phyloP scores from a whole-genome alignment of 2,113 vertebrate species.

The Ascaphus truei region DNA sequence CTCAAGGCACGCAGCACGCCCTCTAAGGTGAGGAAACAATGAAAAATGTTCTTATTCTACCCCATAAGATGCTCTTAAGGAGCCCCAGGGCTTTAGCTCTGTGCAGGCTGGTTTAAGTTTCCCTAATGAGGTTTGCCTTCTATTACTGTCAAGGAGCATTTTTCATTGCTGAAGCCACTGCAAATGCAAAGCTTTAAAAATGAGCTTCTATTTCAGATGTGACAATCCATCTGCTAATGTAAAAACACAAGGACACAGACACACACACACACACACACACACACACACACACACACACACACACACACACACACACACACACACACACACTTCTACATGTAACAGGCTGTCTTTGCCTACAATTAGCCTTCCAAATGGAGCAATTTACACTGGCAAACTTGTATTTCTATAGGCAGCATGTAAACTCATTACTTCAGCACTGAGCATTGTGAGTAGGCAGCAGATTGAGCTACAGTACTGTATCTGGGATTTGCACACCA shows the following conservation, averaged over 20 bases:
- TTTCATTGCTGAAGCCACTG: slow-evolving; percentile 64
- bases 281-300: no score
- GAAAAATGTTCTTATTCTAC: slow-evolving; percentile 56
- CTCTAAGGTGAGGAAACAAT: slow-evolving; percentile 50
- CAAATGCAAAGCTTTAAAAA: slow-evolving; percentile 65
- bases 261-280: background rate
- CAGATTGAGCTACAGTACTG: background rate
- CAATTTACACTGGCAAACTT: slow-evolving; percentile 64
- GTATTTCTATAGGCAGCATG: slow-evolving; percentile 55
- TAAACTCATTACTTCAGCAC: slow-evolving; percentile 54
- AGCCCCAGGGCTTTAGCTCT: slow-evolving; percentile 61
- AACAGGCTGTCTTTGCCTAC: slow-evolving; percentile 60
- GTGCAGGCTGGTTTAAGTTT: slow-evolving; percentile 64
- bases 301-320: no score
- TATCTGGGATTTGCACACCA: slow-evolving; percentile 25
- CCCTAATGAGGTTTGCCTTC: slow-evolving; percentile 68
- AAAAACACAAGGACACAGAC: slow-evolving; percentile 57
- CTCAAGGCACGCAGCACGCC: slow-evolving; percentile 39
- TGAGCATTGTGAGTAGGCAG: slow-evolving; percentile 40
- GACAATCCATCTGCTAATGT: slow-evolving; percentile 64
- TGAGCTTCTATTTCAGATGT: slow-evolving; percentile 62
- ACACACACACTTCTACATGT: slow-evolving; percentile 4
- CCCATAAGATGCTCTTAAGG: slow-evolving; percentile 59
- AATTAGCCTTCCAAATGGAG: slow-evolving; percentile 66
- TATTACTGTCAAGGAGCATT: slow-evolving; percentile 67